Evolutionary conservation across 2,113 vertebrate genomes (phyloP).

Genomic region (Thamnaconus septentrionalis): DNA sequence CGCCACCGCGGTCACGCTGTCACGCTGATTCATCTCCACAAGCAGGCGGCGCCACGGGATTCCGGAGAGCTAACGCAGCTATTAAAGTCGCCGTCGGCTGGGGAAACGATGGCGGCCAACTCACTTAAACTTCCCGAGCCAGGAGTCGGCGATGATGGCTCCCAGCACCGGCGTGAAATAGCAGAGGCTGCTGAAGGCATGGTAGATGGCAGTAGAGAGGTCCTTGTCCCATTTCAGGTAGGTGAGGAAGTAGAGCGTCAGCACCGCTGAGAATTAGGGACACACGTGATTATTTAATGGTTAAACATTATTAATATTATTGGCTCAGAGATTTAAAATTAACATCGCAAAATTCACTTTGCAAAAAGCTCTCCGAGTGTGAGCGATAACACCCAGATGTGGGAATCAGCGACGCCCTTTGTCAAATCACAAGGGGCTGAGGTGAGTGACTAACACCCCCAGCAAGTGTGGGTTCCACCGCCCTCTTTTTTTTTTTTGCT

Average conservation of each 20-base stretch:
- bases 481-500: too few relatives aligned
- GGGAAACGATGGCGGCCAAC: conserved; percentile 27
- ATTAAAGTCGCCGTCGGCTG: background rate
- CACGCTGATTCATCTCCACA: too few relatives aligned
- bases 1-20: too few relatives aligned
- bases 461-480: too few relatives aligned
- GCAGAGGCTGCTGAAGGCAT: conserved; percentile 91
- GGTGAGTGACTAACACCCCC: too few relatives aligned
- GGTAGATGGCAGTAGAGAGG: conserved; percentile 91
- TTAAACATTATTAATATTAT: too few relatives aligned
- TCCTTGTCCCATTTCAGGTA: conserved; percentile 92
- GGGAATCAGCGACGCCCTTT: background rate
- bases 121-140: conserved; percentile 97
- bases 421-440: too few relatives aligned
- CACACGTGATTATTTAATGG: background rate
- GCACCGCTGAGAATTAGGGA: conserved; percentile 78
- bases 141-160: conserved; percentile 93
- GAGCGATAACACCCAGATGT: background rate
- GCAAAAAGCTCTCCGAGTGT: background rate
- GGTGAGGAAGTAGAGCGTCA: conserved; percentile 91
- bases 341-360: background rate
- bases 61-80: background rate
- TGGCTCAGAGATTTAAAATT: too few relatives aligned
- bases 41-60: background rate
- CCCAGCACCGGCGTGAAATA: conserved; percentile 96